Conservation (phyloP, 1,140 invertebrate species). For the Druon quercuslanigerum region DNA sequence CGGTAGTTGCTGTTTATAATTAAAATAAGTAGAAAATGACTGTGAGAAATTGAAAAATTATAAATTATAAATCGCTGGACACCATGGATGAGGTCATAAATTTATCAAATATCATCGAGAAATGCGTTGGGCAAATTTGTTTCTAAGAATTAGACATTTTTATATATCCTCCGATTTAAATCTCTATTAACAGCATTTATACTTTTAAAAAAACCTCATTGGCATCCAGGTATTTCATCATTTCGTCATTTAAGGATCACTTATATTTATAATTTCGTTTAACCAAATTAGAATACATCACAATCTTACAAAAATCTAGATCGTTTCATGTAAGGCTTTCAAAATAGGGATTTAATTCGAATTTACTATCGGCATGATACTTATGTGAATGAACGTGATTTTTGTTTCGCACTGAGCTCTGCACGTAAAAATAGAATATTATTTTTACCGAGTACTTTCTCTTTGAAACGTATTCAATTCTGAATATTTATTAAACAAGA, state of each 20-base stretch:
- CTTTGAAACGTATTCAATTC: conserved; percentile 15
- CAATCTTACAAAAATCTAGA: no score
- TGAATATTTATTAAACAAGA: conserved; percentile 8
- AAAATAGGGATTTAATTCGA: conserved; percentile 61
- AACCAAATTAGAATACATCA: no score
- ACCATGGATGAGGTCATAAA: not conserved
- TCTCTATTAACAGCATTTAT: conserved; percentile 47
- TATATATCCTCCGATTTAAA: conserved; percentile 51
- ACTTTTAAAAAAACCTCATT: not conserved
- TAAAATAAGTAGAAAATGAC: not conserved
- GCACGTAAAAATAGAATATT: conserved; percentile 66
- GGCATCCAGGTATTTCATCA: not conserved
- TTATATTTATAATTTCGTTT: no score
- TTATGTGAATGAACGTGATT: conserved; percentile 63
- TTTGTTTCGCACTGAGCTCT: conserved; percentile 60
- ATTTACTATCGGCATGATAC: conserved; percentile 61
- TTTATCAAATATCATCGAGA: conserved; percentile 7
- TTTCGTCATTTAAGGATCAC: not conserved
- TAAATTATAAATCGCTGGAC: not conserved
- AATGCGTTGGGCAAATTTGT: not conserved
- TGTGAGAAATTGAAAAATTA: not conserved
- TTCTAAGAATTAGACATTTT: conserved; percentile 7
- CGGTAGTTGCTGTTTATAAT: not conserved
- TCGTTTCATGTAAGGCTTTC: conserved; percentile 1
- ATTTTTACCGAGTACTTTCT: conserved; percentile 44